phyloP scores from a whole-genome alignment of 2,113 vertebrate species.

The Eonycteris spelaea region DNA sequence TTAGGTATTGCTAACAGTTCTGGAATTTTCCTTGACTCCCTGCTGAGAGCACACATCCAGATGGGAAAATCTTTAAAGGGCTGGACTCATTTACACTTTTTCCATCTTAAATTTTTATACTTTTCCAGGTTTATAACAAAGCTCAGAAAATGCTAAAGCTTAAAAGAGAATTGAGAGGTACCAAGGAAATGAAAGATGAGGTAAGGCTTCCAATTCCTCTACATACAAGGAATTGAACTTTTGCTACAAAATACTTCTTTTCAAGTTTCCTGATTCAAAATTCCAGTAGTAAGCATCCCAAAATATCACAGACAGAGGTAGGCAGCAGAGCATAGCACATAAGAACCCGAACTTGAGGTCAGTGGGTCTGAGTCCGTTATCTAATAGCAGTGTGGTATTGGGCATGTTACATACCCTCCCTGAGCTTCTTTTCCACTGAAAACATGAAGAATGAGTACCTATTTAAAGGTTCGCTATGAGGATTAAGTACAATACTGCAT shows the following conservation, averaged over 20 bases:
- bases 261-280: slow-evolving; percentile 9
- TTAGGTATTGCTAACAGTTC: background rate
- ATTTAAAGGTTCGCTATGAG: background rate
- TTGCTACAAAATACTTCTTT: background rate
- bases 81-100: slow-evolving; percentile 41
- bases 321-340: background rate
- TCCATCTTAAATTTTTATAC: slow-evolving; percentile 52
- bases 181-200: slow-evolving; percentile 72
- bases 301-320: background rate
- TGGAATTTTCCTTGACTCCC: background rate
- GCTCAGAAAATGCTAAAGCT: slow-evolving; percentile 75
- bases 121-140: slow-evolving; percentile 75
- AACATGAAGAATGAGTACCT: background rate
- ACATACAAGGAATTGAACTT: background rate
- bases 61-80: slow-evolving; percentile 45
- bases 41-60: slow-evolving; percentile 3
- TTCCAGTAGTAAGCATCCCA: background rate
- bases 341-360: background rate
- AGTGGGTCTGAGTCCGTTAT: background rate
- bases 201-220: slow-evolving; percentile 45
- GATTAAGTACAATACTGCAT: background rate
- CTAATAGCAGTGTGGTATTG: background rate
- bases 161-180: slow-evolving; percentile 69
- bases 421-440: background rate
- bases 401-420: background rate